Base-by-base conservation (phyloP, 2,888 invertebrate species). In the Papilio elwesi region DNA sequence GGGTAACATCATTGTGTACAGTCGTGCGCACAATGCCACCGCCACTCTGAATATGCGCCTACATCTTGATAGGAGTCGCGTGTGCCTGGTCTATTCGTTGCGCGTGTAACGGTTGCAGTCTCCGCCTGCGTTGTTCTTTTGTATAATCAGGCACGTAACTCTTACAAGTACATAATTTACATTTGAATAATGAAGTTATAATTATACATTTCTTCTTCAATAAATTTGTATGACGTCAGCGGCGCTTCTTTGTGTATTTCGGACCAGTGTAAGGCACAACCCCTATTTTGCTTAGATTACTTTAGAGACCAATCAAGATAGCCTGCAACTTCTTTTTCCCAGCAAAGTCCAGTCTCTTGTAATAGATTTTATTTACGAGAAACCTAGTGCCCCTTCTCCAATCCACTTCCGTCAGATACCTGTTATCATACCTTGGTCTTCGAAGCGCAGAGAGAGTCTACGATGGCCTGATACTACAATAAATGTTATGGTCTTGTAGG, bases 41-140 rank as follows among this genome's bases (percentile, higher is more conserved):
- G 78, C 75, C 77, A 76, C 68, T 74, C 72, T 79, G 75, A 79
- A 80, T 82, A 78, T 76, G 75, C 74, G 74, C 62, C 73, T 69
- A 79, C 74, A 81, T 78, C 76, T 77, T 78, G 81, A 80, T 82
- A 81, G 80, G 78, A 74, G 79, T 89, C 80, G 88, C 87, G 87
- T 89, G 89, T 83, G 81, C 77, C 75, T 74, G 76, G 78, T 82
- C 84, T 85, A 87, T 89, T 88, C 82, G 84, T 85, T 84, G 82
- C 77, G 76, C 74, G 77, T 79, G 78, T 82, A 80, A 78, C 81
- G 79, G 80, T 75, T 75, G 79, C 79, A 80, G 77, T 78, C 73
- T 80, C 76, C 76, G 74, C 78, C 75, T 75, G 76, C 73, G 71
- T 77, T 75, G 76, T 76, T 78, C 76, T 76, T 77, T 77, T 69